Evolutionary conservation across 2,113 vertebrate genomes (phyloP), one percentile per base, ranked within the genome.

Genomic region (Trematocara zebra): DNA sequence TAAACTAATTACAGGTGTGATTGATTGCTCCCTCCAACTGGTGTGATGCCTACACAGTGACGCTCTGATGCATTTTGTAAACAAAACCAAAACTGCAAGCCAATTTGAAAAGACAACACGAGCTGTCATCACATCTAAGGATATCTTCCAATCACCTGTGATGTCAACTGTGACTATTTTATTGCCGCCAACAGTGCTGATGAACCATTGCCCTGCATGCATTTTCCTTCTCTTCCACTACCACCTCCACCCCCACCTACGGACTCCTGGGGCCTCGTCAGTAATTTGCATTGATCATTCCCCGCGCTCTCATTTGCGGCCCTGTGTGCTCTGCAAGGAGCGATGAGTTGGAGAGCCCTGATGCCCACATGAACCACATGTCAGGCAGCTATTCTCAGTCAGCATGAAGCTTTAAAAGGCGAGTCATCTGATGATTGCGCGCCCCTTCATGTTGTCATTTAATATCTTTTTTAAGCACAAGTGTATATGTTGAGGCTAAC

Each of bases 241-340:
- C 44, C 42, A 35, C 51, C 74, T 35, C 76, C 80, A 40, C 15
- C 35, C 4, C 84, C 74, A 81, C 84, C 88, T 86, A 84, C 82
- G 7, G 83, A 84, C 87, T 85, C 83, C 49, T 1, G 17, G 23
- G 81, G 78, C 81, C 49, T 89, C 4, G 1, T 67, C 81, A 78
- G 87, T 86, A 83, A 93, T 94, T 94, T 91, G 91, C 92, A 93
- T 88, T 85, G 88, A 93, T 92, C 86, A 74, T 87, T 89, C 92
- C 87, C 87, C 6, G 59, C 3, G 64, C 87, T 18, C 87, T 87
- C 84, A 78, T 94, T 89, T 88, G 86, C 86, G 52, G 86, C 82
- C 85, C 67, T 6, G 72, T 49, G 49, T 40, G 72, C 44, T 88
- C 87, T 67, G 64, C 28, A 28, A 83, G 33, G 31, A 89, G 80